phyloP scores from a whole-genome alignment of 2,888 invertebrate species.

The Rhingia campestris region DNA sequence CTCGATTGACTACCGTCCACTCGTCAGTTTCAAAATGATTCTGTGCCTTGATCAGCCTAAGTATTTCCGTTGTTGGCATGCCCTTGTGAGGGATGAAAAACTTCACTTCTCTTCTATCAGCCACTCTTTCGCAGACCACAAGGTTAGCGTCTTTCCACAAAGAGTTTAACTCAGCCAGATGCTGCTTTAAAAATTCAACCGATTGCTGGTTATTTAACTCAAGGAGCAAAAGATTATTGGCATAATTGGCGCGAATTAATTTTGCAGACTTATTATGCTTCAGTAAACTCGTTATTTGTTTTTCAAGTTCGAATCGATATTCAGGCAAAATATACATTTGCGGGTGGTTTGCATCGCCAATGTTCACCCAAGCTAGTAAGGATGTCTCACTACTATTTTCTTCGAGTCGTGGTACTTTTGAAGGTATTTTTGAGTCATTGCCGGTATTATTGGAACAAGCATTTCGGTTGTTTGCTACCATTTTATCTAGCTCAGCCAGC shows the following conservation, averaged over 20 bases:
- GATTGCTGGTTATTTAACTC: slow-evolving; percentile 7
- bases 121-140: slow-evolving; percentile 7
- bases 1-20: slow-evolving; percentile 6
- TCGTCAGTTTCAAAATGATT: slow-evolving; percentile 15
- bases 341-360: slow-evolving; percentile 42
- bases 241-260: background rate
- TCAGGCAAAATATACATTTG: background rate
- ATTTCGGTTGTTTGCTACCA: background rate
- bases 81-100: slow-evolving; percentile 11
- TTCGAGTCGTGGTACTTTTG: too few relatives aligned
- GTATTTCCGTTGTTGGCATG: slow-evolving; percentile 10
- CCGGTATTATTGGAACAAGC: too few relatives aligned
- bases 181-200: background rate
- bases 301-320: background rate
- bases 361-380: slow-evolving; percentile 16
- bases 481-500: slow-evolving; percentile 15
- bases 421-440: background rate
- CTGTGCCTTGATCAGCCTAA: slow-evolving; percentile 17
- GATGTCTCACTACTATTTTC: too few relatives aligned
- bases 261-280: background rate
- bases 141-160: slow-evolving; percentile 7
- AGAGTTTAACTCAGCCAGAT: background rate
- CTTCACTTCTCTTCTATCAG: background rate
- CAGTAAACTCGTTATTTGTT: background rate
- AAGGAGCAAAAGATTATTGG: slow-evolving; percentile 6